Conservation (phyloP, 2,797 vertebrate genomes). For the Hozukius guyotensis region DNA sequence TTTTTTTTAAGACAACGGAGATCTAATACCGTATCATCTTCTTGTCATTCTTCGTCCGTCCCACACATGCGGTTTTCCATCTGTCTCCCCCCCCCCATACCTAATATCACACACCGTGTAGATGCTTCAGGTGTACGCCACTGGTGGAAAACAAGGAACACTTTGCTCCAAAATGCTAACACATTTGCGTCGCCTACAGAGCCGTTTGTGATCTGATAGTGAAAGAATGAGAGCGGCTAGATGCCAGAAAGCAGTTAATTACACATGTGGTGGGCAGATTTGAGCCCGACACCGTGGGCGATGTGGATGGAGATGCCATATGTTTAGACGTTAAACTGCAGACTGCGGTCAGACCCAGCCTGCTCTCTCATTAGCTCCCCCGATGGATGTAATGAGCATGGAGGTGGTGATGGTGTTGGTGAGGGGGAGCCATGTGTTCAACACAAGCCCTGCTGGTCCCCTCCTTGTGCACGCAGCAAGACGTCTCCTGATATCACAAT, state of each 20-base stretch:
- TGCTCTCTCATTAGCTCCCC: constrained; percentile 78
- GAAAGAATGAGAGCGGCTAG: constrained; percentile 67
- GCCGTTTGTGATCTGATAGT: constrained; percentile 71
- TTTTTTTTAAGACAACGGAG: constrained; percentile 39
- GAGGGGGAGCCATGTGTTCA: constrained; percentile 52
- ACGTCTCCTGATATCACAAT: constrained; percentile 39
- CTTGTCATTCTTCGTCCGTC: constrained; percentile 24
- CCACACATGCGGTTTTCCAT: constrained; percentile 19
- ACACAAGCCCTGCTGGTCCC: constrained; percentile 33
- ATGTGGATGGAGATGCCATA: constrained; percentile 77
- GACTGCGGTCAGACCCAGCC: constrained; percentile 72
- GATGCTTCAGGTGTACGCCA: constrained; percentile 46
- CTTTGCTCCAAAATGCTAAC: constrained; percentile 45
- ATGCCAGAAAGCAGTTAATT: constrained; percentile 76
- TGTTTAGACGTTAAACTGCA: constrained; percentile 78
- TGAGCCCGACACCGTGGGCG: constrained; percentile 76
- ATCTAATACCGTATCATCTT: constrained; percentile 44
- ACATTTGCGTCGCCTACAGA: constrained; percentile 40
- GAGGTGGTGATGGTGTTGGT: constrained; percentile 40
- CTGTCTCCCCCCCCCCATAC: not conserved
- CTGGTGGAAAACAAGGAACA: constrained; percentile 30
- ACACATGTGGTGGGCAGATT: constrained; percentile 84
- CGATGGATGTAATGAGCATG: constrained; percentile 68
- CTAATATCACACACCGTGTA: not conserved
- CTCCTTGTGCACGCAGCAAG: constrained; percentile 42